Percentiles rank a stretch among this genome's conserved stretches.
Conservation (phyloP, 2,113 vertebrate genomes). For the Geococcyx californianus region DNA sequence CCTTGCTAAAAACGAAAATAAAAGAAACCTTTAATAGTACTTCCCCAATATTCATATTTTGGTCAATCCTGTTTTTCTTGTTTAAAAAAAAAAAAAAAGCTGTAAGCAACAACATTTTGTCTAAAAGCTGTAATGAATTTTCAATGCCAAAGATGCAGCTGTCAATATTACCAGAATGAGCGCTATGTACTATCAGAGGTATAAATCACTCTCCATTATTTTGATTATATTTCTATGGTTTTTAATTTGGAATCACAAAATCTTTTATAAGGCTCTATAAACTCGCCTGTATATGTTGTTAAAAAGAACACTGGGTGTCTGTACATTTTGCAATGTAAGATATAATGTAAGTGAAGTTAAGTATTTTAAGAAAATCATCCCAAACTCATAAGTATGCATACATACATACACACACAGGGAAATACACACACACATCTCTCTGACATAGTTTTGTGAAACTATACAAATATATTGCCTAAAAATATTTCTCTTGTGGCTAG, state of each 20-base stretch:
- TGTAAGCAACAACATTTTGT: constrained; percentile 79
- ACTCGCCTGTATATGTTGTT: constrained; percentile 80
- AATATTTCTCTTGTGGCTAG: constrained; percentile 75
- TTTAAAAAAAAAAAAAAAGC: constrained; percentile 53
- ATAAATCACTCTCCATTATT: constrained; percentile 73
- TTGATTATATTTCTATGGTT: constrained; percentile 79
- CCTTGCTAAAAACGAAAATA: constrained; percentile 65
- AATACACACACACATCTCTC: constrained; percentile 63
- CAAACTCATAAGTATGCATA: constrained; percentile 53
- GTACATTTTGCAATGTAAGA: constrained; percentile 85
- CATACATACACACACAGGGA: neutral
- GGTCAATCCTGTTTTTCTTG: constrained; percentile 70
- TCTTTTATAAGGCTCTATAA: constrained; percentile 78
- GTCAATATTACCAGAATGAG: constrained; percentile 71
- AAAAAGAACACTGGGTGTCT: constrained; percentile 78
- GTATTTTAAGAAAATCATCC: constrained; percentile 77
- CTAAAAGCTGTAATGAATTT: constrained; percentile 77
- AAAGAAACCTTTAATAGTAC: constrained; percentile 71
- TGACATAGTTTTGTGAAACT: constrained; percentile 74
- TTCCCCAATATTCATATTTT: constrained; percentile 73
- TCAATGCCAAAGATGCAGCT: constrained; percentile 87
- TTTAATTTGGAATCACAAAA: constrained; percentile 77
- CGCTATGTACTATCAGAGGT: constrained; percentile 76
- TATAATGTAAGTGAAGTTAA: constrained; percentile 78
- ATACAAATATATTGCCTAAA: constrained; percentile 69